Evolutionary conservation across 2,888 invertebrate species (phyloP), one percentile per base, ranked within the genome.

Genomic region (Diplolepis rosae): DNA sequence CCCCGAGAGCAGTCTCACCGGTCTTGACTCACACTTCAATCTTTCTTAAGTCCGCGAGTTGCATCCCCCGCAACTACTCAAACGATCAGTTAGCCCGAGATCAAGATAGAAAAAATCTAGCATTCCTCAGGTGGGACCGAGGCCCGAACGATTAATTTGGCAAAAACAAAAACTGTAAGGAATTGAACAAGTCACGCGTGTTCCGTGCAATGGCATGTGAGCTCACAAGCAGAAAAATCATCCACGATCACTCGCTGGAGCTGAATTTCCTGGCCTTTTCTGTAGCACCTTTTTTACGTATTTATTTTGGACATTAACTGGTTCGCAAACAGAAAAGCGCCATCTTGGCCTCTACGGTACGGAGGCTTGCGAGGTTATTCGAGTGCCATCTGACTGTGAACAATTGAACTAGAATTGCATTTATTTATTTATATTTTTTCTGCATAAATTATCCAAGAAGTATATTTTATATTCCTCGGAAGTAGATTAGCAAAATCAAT

Each of bases 121-220:
- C 79, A 79, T 79, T 79, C 79, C 78, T 78, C 79, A 78, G 79
- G 79, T 79, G 79, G 76, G 78, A 72, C 72, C 50, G 54, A 71
- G 71, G n/a, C n/a, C 61, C 18, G 15, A 7, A 15, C 13, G 18
- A 24, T n/a, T 13, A 27, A 18, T 13, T 27, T 22, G 52, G 90
- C 90, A 45, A 90, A 90, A 30, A 90, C 86, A 32, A 85, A 42
- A 89, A 1, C 90, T 65, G 71, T 22, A 30, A 51, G 24, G 66
- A 78, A n/a, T 51, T 70, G 18, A 76, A 72, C 45, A 77, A 76
- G 4, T 76, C 77, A 24, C 78, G 75, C 50, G 65, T 67, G 7
- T 75, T 79, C 65, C 76, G 76, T 61, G 61, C 32, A 22, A 30
- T 2, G 13, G 42, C 45, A 24, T 35, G 56, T 28, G 66, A 50